A percentile compares a stretch with the other conserved stretches of the same genome.
Evolutionary conservation across 1,140 invertebrate genomes (phyloP).

Genomic region (Trachelipus rathkii): DNA sequence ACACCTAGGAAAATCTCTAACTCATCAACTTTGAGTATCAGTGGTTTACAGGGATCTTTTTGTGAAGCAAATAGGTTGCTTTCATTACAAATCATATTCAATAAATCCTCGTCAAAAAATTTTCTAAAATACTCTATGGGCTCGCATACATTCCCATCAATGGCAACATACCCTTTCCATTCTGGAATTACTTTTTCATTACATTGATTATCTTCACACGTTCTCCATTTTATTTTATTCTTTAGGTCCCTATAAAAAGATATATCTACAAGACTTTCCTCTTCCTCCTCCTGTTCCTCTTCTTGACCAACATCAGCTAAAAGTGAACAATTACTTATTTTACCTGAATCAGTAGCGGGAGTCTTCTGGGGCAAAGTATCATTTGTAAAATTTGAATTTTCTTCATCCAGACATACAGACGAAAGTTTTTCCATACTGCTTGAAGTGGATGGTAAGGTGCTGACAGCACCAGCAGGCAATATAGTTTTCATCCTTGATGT

Average conservation of each 20-base stretch:
- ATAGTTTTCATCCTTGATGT: not conserved
- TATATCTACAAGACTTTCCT: not conserved
- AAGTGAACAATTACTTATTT: not conserved
- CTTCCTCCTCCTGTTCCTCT: not conserved
- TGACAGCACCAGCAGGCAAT: not conserved
- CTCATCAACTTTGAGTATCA: constrained; percentile 12
- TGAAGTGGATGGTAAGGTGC: too few species aligned
- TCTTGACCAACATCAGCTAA: not conserved
- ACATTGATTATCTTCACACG: too few species aligned
- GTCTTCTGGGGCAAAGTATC: not conserved
- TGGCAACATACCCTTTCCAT: too few species aligned
- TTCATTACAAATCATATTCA: constrained; percentile 8
- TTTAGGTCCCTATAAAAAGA: not conserved
- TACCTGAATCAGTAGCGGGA: not conserved
- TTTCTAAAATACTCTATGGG: too few species aligned
- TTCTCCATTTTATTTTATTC: too few species aligned
- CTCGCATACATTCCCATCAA: too few species aligned
- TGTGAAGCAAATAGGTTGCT: constrained; percentile 29
- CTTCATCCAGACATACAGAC: not conserved
- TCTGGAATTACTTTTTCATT: too few species aligned
- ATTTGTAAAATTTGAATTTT: not conserved
- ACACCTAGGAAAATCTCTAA: too few species aligned
- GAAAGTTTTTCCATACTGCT: too few species aligned
- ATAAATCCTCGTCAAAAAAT: too few species aligned
- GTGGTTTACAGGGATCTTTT: constrained; percentile 35